Percentiles rank a stretch among this genome's conserved stretches.
Conservation (phyloP, 2,113 vertebrate genomes). For the Coptodon bakossiorum region DNA sequence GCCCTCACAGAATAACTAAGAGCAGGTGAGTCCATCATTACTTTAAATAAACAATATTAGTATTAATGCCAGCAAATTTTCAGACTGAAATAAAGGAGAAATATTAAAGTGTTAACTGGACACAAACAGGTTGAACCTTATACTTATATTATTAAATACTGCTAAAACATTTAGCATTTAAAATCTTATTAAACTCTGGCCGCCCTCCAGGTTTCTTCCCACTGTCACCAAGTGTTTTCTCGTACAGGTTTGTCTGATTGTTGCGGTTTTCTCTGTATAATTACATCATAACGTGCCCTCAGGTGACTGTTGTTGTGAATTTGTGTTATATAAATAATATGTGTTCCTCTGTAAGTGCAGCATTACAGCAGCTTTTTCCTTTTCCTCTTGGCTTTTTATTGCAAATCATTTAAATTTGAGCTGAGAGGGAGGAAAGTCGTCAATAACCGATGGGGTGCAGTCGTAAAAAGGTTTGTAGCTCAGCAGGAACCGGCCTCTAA, state of each 20-base stretch:
- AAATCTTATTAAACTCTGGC: neutral
- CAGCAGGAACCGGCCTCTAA: neutral
- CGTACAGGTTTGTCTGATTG: neutral
- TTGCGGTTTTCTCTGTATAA: neutral
- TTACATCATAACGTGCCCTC: neutral
- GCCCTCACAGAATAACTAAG: conserved; percentile 56
- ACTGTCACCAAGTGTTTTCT: neutral
- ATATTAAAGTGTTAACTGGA: neutral
- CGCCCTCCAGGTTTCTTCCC: neutral
- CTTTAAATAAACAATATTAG: neutral
- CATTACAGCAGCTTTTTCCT: neutral
- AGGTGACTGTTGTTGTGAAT: neutral
- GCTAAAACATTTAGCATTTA: neutral
- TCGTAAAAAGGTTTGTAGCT: neutral
- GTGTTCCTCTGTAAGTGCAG: neutral
- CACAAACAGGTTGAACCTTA: neutral
- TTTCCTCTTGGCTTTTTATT: neutral
- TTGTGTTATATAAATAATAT: neutral
- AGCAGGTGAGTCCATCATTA: conserved; percentile 48
- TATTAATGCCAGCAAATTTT: neutral
- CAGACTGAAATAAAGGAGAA: neutral
- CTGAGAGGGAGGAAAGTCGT: neutral
- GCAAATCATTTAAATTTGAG: neutral
- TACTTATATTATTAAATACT: neutral
- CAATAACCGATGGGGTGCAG: rapidly evolving